Evolutionary conservation across 2,113 vertebrate genomes (phyloP).

Genomic region (Elanoides forficatus): DNA sequence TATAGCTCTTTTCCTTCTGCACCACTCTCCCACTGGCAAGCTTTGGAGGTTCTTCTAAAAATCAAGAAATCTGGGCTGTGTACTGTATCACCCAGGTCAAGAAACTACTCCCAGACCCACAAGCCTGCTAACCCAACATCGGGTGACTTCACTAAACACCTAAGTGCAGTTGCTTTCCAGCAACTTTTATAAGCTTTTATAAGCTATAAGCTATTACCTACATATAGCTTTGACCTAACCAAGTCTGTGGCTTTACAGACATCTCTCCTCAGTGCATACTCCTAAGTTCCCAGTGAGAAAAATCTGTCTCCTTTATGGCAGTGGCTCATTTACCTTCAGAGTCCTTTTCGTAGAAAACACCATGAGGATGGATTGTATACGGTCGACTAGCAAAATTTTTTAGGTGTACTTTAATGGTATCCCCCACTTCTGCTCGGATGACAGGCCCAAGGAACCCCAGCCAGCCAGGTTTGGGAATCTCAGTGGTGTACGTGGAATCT

Average conservation of each 20-base stretch:
- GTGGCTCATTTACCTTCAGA: constrained; percentile 73
- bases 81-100: neutral
- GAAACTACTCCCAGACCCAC: neutral
- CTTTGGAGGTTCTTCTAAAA: neutral
- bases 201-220: too few species aligned
- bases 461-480: constrained; percentile 81
- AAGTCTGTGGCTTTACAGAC: neutral
- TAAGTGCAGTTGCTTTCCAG: neutral
- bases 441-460: constrained; percentile 87
- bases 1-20: neutral
- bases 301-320: neutral
- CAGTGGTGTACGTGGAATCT: constrained; percentile 75
- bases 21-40: neutral
- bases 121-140: neutral
- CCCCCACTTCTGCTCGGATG: constrained; percentile 84
- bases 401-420: constrained; percentile 81
- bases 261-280: neutral
- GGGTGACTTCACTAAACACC: neutral
- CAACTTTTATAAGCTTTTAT: too few species aligned
- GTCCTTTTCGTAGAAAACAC: constrained; percentile 77
- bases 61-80: neutral
- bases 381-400: constrained; percentile 81
- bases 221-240: too few species aligned
- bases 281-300: neutral
- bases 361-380: constrained; percentile 79